A percentile compares a stretch with the other conserved stretches of the same genome.
These are phyloP conservation scores for Thymallus thymallus DNA, from an alignment of 2,113 vertebrate species.

Conservation along the genomic window DNA sequence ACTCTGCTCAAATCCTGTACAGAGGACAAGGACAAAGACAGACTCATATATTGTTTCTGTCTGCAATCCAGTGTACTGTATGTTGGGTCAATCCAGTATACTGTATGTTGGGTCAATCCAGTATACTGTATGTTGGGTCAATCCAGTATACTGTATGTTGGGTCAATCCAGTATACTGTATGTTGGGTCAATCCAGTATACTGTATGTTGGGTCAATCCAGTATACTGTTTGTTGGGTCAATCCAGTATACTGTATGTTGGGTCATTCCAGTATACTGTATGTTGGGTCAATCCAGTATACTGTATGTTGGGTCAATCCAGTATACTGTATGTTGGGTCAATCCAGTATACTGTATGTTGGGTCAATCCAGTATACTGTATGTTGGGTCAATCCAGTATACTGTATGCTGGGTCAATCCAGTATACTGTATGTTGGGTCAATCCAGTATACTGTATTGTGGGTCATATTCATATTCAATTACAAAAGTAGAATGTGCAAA, in stretches of 20 bases:
- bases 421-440: constrained; percentile 33
- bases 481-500: not conserved
- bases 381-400: constrained; percentile 29
- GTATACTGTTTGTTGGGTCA: no score
- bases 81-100: constrained; percentile 37
- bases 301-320: constrained; percentile 34
- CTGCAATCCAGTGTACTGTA: not conserved
- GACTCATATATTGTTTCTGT: constrained; percentile 17
- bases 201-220: constrained; percentile 46
- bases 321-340: constrained; percentile 33
- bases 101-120: constrained; percentile 34
- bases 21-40: constrained; percentile 43
- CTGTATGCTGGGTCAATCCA: constrained; percentile 33
- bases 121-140: constrained; percentile 33
- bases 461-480: constrained; percentile 42
- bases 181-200: constrained; percentile 29
- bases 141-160: constrained; percentile 28
- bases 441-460: constrained; percentile 27
- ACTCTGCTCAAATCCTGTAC: constrained; percentile 44
- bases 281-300: not conserved
- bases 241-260: constrained; percentile 28
- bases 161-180: constrained; percentile 9
- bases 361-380: constrained; percentile 9
- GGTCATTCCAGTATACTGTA: no score
- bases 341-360: constrained; percentile 28